A percentile compares a stretch with the other conserved stretches of the same genome.
Evolutionary conservation across 2,888 invertebrate species (phyloP).

Genomic region (Monoplex corrugatus): DNA sequence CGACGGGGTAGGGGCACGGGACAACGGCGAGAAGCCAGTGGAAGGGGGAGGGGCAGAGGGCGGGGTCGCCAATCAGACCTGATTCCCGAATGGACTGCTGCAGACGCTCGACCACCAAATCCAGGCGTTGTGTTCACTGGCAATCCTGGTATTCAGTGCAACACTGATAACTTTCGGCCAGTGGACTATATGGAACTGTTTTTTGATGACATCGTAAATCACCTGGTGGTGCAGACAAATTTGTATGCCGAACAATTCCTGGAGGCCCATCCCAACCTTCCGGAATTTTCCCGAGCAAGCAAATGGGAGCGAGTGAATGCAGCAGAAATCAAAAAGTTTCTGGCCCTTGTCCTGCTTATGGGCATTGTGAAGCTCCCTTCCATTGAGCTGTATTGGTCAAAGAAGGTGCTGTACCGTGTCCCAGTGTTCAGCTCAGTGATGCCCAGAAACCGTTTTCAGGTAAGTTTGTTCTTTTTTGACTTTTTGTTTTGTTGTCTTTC

Average conservation of each 20-base stretch:
- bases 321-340: constrained; percentile 42
- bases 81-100: background rate
- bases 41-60: background rate
- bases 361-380: constrained; percentile 36
- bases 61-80: background rate
- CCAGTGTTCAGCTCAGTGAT: constrained; percentile 37
- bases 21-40: background rate
- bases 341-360: constrained; percentile 38
- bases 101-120: constrained; percentile 28
- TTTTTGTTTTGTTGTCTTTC: too few species aligned
- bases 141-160: constrained; percentile 24
- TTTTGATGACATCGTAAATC: constrained; percentile 39
- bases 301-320: constrained; percentile 14
- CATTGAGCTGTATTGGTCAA: constrained; percentile 41
- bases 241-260: constrained; percentile 33
- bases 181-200: constrained; percentile 22
- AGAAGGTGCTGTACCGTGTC: background rate
- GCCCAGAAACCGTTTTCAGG: constrained; percentile 32
- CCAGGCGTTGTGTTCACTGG: constrained; percentile 9
- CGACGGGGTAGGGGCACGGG: too few species aligned
- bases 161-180: background rate
- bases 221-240: constrained; percentile 41
- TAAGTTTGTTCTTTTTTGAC: background rate
- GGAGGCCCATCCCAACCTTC: background rate
- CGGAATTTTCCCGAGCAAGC: constrained; percentile 6